Conservation (phyloP, 2,797 vertebrate species). For the Naso thynnoides region DNA sequence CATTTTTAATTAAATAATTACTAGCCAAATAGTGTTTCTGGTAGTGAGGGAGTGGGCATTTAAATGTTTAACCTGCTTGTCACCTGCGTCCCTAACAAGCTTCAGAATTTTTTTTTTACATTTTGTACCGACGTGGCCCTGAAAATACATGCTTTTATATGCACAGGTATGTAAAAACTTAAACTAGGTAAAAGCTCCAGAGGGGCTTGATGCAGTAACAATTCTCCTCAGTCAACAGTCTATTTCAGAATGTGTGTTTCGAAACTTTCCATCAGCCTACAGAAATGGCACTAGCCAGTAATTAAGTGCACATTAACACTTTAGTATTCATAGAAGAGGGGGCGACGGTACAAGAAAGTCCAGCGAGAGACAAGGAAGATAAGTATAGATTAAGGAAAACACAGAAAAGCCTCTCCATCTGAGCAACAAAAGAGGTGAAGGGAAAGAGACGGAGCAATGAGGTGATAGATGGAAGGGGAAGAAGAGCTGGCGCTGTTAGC, state of each 20-base stretch:
- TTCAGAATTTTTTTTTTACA: too few relatives aligned
- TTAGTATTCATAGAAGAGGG: constrained; percentile 43
- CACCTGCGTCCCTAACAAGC: too few relatives aligned
- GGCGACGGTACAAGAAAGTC: constrained; percentile 23
- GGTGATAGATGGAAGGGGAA: constrained; percentile 49
- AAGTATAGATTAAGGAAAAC: constrained; percentile 32
- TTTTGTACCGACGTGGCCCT: background rate
- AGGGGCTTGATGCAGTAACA: background rate
- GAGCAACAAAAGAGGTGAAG: constrained; percentile 53
- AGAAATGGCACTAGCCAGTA: constrained; percentile 52
- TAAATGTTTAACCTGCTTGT: too few relatives aligned
- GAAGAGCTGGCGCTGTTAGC: constrained; percentile 34
- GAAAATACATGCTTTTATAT: background rate
- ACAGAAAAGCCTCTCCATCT: constrained; percentile 43
- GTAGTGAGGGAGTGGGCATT: too few relatives aligned
- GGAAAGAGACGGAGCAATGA: constrained; percentile 38
- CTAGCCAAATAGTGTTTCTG: too few relatives aligned
- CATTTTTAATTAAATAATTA: too few relatives aligned
- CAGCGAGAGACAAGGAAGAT: constrained; percentile 8
- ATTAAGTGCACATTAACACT: constrained; percentile 65
- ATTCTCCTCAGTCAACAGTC: constrained; percentile 27
- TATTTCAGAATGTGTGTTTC: constrained; percentile 27
- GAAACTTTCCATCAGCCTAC: constrained; percentile 49
- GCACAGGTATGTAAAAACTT: background rate
- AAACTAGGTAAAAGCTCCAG: background rate